These are phyloP conservation scores for Aphidoletes aphidimyza DNA, from an alignment of 2,888 invertebrate genomes.

Conservation along the genomic window DNA sequence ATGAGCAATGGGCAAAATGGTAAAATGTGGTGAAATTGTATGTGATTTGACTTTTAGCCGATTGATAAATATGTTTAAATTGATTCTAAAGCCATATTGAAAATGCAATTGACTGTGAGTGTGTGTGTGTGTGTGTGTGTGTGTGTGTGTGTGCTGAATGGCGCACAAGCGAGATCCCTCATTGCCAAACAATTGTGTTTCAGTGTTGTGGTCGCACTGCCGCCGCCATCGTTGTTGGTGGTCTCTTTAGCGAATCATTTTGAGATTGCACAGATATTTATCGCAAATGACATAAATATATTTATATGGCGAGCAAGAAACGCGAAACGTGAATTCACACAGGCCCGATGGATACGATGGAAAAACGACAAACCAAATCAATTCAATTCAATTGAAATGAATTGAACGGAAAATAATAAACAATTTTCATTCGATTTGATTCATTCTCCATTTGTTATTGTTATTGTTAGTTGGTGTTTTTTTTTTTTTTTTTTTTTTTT, in stretches of 20 bases:
- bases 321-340: neutral
- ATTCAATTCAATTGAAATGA: neutral
- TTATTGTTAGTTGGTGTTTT: too few species aligned
- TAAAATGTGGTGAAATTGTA: slow-evolving; percentile 11
- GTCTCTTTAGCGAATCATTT: slow-evolving; percentile 1
- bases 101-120: too few species aligned
- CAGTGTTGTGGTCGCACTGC: too few species aligned
- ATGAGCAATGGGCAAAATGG: neutral
- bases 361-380: neutral
- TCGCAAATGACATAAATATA: slow-evolving; percentile 1
- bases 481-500: too few species aligned
- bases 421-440: neutral
- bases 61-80: neutral
- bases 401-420: neutral
- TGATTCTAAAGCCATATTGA: slow-evolving; percentile 3
- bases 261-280: neutral
- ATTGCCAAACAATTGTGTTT: too few species aligned
- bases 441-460: neutral
- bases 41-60: slow-evolving; percentile 12
- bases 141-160: too few species aligned
- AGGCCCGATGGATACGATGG: neutral
- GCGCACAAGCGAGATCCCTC: too few species aligned
- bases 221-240: slow-evolving; percentile 15
- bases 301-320: neutral
- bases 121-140: too few species aligned